Evolutionary conservation across 2,113 vertebrate genomes (phyloP).

Genomic region (Kryptolebias marmoratus): DNA sequence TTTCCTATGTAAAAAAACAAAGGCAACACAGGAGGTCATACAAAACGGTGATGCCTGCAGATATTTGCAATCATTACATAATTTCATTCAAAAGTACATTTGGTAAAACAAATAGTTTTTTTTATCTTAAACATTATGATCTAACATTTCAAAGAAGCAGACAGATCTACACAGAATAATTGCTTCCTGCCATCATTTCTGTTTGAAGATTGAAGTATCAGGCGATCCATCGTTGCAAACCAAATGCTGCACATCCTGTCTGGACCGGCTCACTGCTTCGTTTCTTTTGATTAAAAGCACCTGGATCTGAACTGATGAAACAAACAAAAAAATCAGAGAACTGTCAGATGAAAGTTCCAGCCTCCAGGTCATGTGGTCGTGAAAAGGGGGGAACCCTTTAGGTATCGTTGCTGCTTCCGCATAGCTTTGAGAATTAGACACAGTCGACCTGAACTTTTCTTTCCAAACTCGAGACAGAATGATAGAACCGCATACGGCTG

Average conservation of each 20-base stretch:
- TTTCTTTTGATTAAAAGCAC: constrained; percentile 56
- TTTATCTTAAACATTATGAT: neutral
- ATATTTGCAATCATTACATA: neutral
- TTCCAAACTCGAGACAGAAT: constrained; percentile 1
- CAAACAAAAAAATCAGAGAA: constrained; percentile 15
- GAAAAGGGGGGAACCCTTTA: constrained; percentile 18
- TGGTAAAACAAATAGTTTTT: neutral
- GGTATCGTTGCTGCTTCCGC: constrained; percentile 10
- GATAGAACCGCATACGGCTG: neutral
- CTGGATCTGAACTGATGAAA: constrained; percentile 60
- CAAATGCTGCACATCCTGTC: constrained; percentile 32
- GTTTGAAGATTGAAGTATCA: neutral
- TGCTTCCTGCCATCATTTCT: neutral
- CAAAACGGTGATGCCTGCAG: neutral
- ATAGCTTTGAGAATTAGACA: constrained; percentile 5
- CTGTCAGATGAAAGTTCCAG: constrained; percentile 48
- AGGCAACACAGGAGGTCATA: too few relatives aligned
- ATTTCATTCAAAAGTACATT: neutral
- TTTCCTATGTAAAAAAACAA: constrained; percentile 18
- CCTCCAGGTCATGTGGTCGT: constrained; percentile 49
- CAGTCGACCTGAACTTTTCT: neutral
- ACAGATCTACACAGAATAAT: neutral
- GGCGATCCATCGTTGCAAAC: constrained; percentile 20
- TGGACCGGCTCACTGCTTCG: constrained; percentile 23
- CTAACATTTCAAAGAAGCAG: neutral